Base-by-base conservation (phyloP, 2,113 vertebrate genomes). In the Lophius piscatorius region DNA sequence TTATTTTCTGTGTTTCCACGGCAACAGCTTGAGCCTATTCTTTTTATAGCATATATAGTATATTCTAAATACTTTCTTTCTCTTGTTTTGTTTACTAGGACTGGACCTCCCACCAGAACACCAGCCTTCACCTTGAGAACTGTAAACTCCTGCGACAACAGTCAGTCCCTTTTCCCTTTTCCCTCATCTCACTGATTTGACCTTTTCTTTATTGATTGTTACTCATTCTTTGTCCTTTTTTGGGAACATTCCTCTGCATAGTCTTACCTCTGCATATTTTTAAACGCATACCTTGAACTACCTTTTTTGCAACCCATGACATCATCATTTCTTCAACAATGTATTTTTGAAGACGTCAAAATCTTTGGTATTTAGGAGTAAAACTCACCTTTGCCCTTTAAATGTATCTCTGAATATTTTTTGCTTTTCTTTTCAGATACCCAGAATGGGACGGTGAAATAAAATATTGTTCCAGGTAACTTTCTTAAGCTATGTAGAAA, bases 61-160 rank as follows among this genome's bases (percentile, higher is more conserved):
- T n/a, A n/a, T n/a, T n/a, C n/a, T n/a, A 80, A 93, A 91, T 91
- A 4, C 89, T 93, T 4, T 59, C 14, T 75, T 7, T 24, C 10
- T 81, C 22, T 87, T 52, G 40, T 76, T 78, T 78, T 67, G 28
- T 44, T 49, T 33, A 24, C 42, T 76, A 98, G 96, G 91, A 95
- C 38, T 98, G 96, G 96, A 91, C 97, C 66, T 79, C 92, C 59
- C 96, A 98, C 79, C 94, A 96, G 90, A 96, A 97, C 79, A 92
- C 89, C 29, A 84, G 73, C 8, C 69, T 91, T 18, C 96, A 98
- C 75, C 90, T 96, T 11, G 92, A 93, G 57, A 96, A 77, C 77
- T 97, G 95, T 83, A 91, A 91, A 61, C 74, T 89, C 28, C 86
- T 98, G 38, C 87, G 92, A 31, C 89, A 91, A 82, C 89, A 90